Evolutionary conservation across 2,797 vertebrate genomes (phyloP).

Genomic region (Myotis daubentonii): DNA sequence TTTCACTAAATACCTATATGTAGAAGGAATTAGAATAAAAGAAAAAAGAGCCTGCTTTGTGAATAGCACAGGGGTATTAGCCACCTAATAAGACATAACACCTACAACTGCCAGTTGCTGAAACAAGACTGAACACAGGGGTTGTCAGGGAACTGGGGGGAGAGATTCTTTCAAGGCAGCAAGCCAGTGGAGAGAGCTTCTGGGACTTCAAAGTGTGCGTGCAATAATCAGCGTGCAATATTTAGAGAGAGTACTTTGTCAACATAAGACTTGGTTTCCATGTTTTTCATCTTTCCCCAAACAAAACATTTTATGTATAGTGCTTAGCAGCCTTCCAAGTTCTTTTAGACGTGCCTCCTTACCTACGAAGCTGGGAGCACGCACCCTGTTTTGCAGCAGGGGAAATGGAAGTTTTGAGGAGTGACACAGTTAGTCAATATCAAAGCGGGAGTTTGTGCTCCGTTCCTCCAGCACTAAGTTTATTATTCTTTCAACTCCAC

Average conservation of each 20-base stretch:
- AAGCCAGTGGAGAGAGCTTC: not conserved
- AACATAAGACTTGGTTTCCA: not conserved
- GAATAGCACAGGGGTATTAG: not conserved
- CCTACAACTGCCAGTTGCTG: not conserved
- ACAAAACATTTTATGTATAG: not conserved
- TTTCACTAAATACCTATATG: not conserved
- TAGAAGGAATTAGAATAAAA: not conserved
- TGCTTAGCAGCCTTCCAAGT: not conserved
- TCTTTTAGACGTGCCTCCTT: not conserved
- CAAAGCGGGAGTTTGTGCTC: constrained; percentile 57
- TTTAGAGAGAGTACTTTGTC: not conserved
- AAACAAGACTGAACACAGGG: not conserved
- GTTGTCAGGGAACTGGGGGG: not conserved
- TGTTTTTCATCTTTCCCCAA: not conserved
- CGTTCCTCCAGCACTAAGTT: constrained; percentile 60
- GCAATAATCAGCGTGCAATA: not conserved
- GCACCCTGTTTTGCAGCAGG: not conserved
- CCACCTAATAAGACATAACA: not conserved
- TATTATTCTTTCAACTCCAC: constrained; percentile 71
- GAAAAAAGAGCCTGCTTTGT: not conserved
- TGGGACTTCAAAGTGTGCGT: not conserved
- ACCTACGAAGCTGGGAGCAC: rapidly evolving
- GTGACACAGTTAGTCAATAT: constrained; percentile 42
- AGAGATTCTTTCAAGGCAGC: not conserved
- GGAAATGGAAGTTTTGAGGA: constrained; percentile 31